These are phyloP conservation scores for Ceraclea dissimilis DNA, from an alignment of 2,888 invertebrate genomes.

Conservation along the genomic window DNA sequence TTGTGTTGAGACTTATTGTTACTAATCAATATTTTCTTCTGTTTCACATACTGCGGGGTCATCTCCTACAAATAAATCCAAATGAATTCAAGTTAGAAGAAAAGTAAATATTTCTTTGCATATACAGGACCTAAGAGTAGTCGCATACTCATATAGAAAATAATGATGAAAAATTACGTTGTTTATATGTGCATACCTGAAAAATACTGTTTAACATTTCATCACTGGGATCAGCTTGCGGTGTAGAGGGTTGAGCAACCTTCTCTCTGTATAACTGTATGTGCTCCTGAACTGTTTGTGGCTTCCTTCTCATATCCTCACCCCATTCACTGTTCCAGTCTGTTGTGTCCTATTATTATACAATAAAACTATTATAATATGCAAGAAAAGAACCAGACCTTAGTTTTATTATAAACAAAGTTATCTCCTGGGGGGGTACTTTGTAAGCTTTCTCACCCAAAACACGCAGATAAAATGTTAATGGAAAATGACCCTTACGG, in stretches of 20 bases:
- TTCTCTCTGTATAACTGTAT: conserved; percentile 30
- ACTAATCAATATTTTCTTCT: conserved; percentile 28
- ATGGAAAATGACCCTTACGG: too few species aligned
- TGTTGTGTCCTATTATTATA: conserved; percentile 8
- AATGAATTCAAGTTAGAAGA: too few species aligned
- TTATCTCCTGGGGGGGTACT: too few species aligned
- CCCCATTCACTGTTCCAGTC: conserved; percentile 29
- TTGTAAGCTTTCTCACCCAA: too few species aligned
- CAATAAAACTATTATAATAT: background rate
- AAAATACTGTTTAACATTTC: conserved; percentile 27
- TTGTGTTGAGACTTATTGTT: conserved; percentile 14
- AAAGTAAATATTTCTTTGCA: too few species aligned
- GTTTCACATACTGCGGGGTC: conserved; percentile 30
- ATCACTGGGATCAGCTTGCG: conserved; percentile 22
- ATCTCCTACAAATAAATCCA: conserved; percentile 28
- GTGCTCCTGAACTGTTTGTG: conserved; percentile 29
- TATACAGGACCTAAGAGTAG: too few species aligned
- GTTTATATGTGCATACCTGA: conserved; percentile 25
- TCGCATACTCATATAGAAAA: too few species aligned
- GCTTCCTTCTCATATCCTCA: conserved; percentile 26
- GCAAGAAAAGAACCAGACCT: too few species aligned
- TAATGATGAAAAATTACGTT: background rate
- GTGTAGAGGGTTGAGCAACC: conserved; percentile 18
- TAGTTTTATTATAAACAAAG: too few species aligned
- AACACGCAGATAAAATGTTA: too few species aligned